These are phyloP conservation scores for Seriola quinqueradiata DNA, from an alignment of 2,113 vertebrate species.

Conservation along the genomic window DNA sequence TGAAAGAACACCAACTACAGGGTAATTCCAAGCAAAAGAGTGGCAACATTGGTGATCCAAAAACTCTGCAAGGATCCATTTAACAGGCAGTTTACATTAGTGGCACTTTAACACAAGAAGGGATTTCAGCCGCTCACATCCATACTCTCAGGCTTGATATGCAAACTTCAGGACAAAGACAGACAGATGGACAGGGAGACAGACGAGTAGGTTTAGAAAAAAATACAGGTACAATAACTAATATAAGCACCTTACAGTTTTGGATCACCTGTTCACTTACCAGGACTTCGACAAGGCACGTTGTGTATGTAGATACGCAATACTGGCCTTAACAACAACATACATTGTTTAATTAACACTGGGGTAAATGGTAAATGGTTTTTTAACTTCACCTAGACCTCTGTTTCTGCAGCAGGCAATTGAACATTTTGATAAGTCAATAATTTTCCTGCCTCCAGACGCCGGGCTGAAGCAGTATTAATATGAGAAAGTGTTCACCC, in stretches of 20 bases:
- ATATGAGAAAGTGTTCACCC: constrained; percentile 74
- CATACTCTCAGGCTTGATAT: constrained; percentile 48
- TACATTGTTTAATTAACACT: constrained; percentile 6
- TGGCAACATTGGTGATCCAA: constrained; percentile 78
- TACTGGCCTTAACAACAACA: not conserved
- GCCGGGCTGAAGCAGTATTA: constrained; percentile 56
- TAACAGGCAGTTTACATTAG: constrained; percentile 79
- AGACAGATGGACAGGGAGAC: constrained; percentile 32
- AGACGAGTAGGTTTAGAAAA: not conserved
- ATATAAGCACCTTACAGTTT: constrained; percentile 1
- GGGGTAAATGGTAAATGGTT: not conserved
- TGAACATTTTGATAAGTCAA: constrained; percentile 42
- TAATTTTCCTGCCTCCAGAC: constrained; percentile 38
- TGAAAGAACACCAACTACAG: constrained; percentile 63
- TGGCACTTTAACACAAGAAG: constrained; percentile 76
- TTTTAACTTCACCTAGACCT: not conserved
- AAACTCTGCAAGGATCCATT: constrained; percentile 75
- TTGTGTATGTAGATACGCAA: not conserved
- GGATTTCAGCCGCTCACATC: constrained; percentile 49
- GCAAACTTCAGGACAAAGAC: constrained; percentile 32
- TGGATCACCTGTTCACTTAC: not conserved
- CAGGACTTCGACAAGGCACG: not conserved
- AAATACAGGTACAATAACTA: not conserved
- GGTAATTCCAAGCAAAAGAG: constrained; percentile 77
- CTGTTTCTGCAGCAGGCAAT: constrained; percentile 20